Evolutionary conservation across 2,888 invertebrate genomes (phyloP).

Genomic region (Beris chalybata): DNA sequence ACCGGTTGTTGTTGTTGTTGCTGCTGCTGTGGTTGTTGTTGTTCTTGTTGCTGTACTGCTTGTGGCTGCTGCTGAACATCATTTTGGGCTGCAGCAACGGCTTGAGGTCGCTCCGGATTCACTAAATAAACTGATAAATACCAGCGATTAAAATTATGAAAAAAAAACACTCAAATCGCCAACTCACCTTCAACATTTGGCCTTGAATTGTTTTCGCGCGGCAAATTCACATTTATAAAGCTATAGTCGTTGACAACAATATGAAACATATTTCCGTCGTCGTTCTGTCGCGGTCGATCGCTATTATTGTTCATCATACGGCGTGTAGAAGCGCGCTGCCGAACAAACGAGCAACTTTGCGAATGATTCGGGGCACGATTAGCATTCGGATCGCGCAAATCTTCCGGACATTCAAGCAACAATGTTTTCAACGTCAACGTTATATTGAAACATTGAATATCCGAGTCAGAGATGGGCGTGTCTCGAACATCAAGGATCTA

Average conservation of each 20-base stretch:
- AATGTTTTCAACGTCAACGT: slow-evolving; percentile 59
- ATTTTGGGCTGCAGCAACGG: slow-evolving; percentile 16
- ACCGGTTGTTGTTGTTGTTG: not conserved
- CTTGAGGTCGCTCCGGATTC: slow-evolving; percentile 18
- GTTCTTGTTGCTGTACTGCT: slow-evolving; percentile 24
- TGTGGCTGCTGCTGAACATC: not conserved
- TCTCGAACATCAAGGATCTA: slow-evolving; percentile 61
- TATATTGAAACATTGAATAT: slow-evolving; percentile 63
- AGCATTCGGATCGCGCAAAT: slow-evolving; percentile 36
- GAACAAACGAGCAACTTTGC: not conserved
- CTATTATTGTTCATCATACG: slow-evolving; percentile 2
- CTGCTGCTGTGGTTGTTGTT: not conserved
- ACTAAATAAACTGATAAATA: slow-evolving; percentile 25
- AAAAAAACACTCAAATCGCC: not conserved
- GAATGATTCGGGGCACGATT: slow-evolving; percentile 31
- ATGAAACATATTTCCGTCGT: slow-evolving; percentile 32
- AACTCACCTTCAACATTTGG: slow-evolving; percentile 20
- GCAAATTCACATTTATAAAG: slow-evolving; percentile 29
- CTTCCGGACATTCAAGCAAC: slow-evolving; percentile 57
- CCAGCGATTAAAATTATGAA: not conserved
- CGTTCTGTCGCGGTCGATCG: slow-evolving; percentile 8
- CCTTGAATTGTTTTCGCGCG: slow-evolving; percentile 16
- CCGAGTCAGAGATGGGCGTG: slow-evolving; percentile 63
- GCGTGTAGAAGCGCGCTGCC: slow-evolving; percentile 10
- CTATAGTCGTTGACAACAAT: slow-evolving; percentile 35